These are phyloP conservation scores for Pleuronectes platessa DNA, from an alignment of 2,113 vertebrate genomes.

Conservation along the genomic window DNA sequence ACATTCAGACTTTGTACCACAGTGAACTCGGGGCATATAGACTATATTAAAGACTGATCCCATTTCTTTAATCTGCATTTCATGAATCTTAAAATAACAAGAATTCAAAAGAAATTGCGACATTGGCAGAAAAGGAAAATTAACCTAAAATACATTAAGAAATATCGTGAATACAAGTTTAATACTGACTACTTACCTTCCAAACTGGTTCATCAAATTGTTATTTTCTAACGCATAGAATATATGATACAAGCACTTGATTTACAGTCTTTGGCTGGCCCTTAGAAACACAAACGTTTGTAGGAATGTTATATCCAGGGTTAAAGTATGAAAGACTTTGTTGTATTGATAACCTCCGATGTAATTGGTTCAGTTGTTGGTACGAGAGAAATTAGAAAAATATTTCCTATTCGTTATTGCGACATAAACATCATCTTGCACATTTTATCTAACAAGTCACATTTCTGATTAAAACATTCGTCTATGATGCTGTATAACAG, in stretches of 20 bases:
- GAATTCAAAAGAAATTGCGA: background rate
- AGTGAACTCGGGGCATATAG: background rate
- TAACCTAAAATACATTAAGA: background rate
- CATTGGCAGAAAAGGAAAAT: background rate
- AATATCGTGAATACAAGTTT: background rate
- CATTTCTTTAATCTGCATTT: background rate
- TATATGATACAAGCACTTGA: too few relatives aligned
- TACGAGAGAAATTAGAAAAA: background rate
- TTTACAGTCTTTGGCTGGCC: too few relatives aligned
- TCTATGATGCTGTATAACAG: background rate
- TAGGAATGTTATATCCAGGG: background rate
- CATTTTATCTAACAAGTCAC: background rate
- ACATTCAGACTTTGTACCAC: background rate
- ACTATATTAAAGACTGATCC: slow-evolving; percentile 1
- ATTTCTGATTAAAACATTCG: background rate
- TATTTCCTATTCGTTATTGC: background rate
- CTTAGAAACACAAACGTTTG: background rate
- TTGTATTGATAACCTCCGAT: background rate
- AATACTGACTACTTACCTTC: background rate
- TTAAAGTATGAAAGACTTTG: background rate
- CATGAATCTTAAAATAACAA: background rate
- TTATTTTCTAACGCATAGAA: too few relatives aligned
- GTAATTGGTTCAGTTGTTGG: background rate
- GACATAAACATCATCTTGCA: background rate
- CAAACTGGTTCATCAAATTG: background rate